Conservation (phyloP, 2,888 invertebrate genomes). For the Cataglyphis albicans region DNA sequence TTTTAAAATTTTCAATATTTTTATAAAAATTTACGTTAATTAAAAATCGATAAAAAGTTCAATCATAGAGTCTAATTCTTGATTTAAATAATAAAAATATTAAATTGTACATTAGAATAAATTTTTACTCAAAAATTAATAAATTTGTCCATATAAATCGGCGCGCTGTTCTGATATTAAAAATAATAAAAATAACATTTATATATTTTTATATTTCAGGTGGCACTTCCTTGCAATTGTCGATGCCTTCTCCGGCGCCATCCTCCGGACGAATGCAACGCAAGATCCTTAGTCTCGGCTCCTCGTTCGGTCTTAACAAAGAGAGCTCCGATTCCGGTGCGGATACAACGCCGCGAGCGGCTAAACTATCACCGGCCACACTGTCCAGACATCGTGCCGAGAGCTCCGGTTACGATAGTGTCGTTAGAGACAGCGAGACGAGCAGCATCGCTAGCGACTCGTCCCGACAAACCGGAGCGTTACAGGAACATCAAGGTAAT, state of each 20-base stretch:
- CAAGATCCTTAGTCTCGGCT: slow-evolving; percentile 89
- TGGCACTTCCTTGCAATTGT: slow-evolving; percentile 79
- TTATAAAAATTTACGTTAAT: slow-evolving; percentile 1
- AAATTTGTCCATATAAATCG: neutral
- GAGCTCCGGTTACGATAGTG: slow-evolving; percentile 95
- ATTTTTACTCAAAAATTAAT: neutral
- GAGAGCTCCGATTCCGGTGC: slow-evolving; percentile 95
- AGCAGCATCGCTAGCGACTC: slow-evolving; percentile 93
- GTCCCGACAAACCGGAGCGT: slow-evolving; percentile 86
- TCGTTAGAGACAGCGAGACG: slow-evolving; percentile 95
- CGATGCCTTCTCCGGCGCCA: slow-evolving; percentile 88
- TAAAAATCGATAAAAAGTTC: neutral
- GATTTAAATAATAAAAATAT: neutral
- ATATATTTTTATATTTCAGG: slow-evolving; percentile 69
- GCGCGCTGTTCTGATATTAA: neutral
- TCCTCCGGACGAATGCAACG: slow-evolving; percentile 89
- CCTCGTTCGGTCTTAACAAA: slow-evolving; percentile 89
- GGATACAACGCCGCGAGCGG: slow-evolving; percentile 93
- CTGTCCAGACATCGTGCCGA: slow-evolving; percentile 92
- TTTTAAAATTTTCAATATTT: neutral
- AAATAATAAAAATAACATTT: neutral
- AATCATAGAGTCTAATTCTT: neutral
- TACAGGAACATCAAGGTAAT: slow-evolving; percentile 84
- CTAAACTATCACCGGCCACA: slow-evolving; percentile 93
- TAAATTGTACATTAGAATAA: neutral